Percentiles rank a stretch among this genome's conserved stretches.
phyloP scores from a whole-genome alignment of 2,113 vertebrate genomes.

The Rhadina sibilatrix region DNA sequence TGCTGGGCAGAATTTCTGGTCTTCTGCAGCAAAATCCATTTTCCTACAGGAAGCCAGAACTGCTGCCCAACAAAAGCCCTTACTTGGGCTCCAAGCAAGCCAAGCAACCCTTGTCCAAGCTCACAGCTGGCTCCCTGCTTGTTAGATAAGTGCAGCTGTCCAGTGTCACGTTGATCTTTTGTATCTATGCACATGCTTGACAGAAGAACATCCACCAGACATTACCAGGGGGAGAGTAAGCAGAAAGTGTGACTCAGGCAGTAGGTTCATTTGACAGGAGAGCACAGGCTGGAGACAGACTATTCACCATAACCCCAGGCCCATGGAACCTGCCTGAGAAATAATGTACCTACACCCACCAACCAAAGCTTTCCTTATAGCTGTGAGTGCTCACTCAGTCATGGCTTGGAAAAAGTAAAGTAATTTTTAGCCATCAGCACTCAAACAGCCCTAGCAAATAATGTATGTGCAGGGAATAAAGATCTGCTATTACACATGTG shows the following conservation, averaged over 20 bases:
- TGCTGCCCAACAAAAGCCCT: not conserved
- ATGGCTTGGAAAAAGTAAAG: not conserved
- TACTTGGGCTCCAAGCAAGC: not conserved
- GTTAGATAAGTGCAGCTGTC: not conserved
- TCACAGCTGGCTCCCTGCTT: not conserved
- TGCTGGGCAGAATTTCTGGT: not conserved
- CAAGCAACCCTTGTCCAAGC: not conserved
- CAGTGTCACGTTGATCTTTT: not conserved
- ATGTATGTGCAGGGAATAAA: not conserved
- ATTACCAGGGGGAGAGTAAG: not conserved
- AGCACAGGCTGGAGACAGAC: not conserved
- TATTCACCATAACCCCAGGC: not conserved
- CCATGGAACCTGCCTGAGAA: not conserved
- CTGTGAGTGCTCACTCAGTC: not conserved
- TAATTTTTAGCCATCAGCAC: not conserved
- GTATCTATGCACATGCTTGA: not conserved
- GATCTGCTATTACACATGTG: not conserved
- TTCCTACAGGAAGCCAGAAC: not conserved
- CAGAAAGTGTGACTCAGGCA: not conserved
- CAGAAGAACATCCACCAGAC: not conserved
- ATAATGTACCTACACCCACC: not conserved
- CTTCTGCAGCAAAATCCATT: not conserved
- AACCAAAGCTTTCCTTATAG: not conserved
- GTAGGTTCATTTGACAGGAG: not conserved
- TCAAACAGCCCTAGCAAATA: not conserved